A percentile compares a stretch with the other conserved stretches of the same genome.
Conservation (phyloP, 2,797 vertebrate species). For the Crocodylus rhombifer region DNA sequence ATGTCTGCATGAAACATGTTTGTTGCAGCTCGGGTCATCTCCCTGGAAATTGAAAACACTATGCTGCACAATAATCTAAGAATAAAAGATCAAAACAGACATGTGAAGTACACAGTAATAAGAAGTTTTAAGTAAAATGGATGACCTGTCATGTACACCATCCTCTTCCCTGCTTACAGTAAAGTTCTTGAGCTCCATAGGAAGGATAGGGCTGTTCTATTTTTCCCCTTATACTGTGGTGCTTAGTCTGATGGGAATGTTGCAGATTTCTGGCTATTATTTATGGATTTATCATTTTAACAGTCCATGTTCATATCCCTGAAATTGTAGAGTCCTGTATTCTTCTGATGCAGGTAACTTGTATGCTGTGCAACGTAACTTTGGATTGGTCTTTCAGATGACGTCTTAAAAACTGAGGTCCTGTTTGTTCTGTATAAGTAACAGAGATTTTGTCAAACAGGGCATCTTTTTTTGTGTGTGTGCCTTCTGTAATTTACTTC, state of each 20-base stretch:
- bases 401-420: background rate
- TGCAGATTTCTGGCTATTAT: background rate
- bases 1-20: slow-evolving; percentile 39
- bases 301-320: background rate
- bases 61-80: slow-evolving; percentile 15
- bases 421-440: background rate
- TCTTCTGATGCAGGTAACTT: background rate
- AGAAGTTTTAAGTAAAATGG: slow-evolving; percentile 27
- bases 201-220: background rate
- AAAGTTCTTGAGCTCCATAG: background rate
- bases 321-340: background rate
- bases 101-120: slow-evolving; percentile 32
- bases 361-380: background rate
- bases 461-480: background rate
- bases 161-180: background rate
- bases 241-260: background rate
- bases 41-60: slow-evolving; percentile 51
- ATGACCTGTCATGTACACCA: background rate
- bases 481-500: background rate
- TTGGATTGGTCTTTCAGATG: background rate
- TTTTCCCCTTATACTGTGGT: background rate
- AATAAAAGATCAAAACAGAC: slow-evolving; percentile 37
- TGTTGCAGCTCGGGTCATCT: slow-evolving; percentile 64
- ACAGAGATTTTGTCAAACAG: background rate
- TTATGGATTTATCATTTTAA: background rate